Percentiles rank a stretch among this genome's conserved stretches.
Conservation (phyloP, 2,797 vertebrate genomes). For the Liasis olivaceus region DNA sequence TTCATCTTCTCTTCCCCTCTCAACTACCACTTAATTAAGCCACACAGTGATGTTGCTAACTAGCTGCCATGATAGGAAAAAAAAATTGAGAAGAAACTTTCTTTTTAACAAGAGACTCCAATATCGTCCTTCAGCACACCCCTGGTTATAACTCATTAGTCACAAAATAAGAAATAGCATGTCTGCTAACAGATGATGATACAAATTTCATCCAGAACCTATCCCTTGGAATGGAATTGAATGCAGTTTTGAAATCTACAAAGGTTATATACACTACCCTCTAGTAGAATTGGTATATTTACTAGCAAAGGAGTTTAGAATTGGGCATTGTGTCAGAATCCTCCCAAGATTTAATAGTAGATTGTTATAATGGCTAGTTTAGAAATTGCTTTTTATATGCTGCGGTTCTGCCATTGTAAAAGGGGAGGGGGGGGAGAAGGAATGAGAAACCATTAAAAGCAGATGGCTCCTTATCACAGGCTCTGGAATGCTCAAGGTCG, state of each 20-base stretch:
- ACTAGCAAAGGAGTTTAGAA: not conserved
- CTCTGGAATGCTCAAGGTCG: no score
- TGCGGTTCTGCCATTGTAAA: no score
- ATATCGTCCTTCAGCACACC: not conserved
- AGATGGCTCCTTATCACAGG: no score
- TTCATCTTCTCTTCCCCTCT: not conserved
- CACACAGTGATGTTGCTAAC: not conserved
- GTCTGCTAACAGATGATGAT: not conserved
- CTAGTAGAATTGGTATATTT: no score
- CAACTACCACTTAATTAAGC: not conserved
- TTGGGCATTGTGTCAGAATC: not conserved
- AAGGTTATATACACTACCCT: no score
- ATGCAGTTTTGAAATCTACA: not conserved
- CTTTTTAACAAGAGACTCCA: not conserved
- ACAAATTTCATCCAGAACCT: not conserved
- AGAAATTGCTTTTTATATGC: no score
- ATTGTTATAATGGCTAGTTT: no score
- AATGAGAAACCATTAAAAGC: no score
- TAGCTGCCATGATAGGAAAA: not conserved
- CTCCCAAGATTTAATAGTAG: no score
- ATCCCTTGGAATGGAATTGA: not conserved
- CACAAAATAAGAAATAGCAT: not conserved
- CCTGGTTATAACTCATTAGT: not conserved
- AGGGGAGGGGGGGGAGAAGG: no score
- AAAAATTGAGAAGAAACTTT: not conserved